Percentiles rank a stretch among this genome's conserved stretches.
Evolutionary conservation across 1,140 invertebrate genomes (phyloP).

Genomic region (Calephelis virginiensis): DNA sequence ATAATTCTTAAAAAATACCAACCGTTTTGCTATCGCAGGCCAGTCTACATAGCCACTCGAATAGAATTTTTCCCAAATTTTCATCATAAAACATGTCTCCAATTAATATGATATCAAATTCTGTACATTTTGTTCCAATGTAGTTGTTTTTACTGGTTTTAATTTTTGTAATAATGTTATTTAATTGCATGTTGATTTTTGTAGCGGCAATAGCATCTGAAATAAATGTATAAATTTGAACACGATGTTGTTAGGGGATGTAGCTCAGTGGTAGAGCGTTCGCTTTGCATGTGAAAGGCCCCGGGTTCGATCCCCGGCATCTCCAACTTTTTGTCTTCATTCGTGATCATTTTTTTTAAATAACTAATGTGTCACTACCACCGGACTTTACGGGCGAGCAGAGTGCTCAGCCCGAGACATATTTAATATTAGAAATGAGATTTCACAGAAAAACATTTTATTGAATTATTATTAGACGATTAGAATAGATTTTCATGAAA

Average conservation of each 20-base stretch:
- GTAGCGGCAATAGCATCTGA: conserved; percentile 59
- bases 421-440: no score
- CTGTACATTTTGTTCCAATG: conserved; percentile 49
- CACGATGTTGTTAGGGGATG: conserved; percentile 58
- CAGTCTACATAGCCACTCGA: conserved; percentile 68
- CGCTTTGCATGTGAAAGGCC: conserved; percentile 86
- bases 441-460: no score
- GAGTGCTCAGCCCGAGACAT: no score
- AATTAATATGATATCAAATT: conserved; percentile 75
- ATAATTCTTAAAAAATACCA: conserved; percentile 20
- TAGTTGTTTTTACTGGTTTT: conserved; percentile 61
- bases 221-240: conserved; percentile 35
- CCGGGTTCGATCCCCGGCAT: conserved; percentile 46
- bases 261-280: conserved; percentile 90
- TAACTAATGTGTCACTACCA: no score
- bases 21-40: conserved; percentile 50
- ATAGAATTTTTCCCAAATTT: conserved; percentile 65
- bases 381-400: no score
- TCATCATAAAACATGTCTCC: conserved; percentile 81
- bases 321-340: conserved; percentile 60
- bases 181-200: conserved; percentile 74
- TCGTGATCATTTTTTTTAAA: conserved; percentile 44
- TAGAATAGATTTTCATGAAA: no score
- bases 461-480: no score
- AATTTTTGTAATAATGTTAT: conserved; percentile 51